Conservation (phyloP, 2,888 invertebrate genomes). For the Ectemnius continuus region DNA sequence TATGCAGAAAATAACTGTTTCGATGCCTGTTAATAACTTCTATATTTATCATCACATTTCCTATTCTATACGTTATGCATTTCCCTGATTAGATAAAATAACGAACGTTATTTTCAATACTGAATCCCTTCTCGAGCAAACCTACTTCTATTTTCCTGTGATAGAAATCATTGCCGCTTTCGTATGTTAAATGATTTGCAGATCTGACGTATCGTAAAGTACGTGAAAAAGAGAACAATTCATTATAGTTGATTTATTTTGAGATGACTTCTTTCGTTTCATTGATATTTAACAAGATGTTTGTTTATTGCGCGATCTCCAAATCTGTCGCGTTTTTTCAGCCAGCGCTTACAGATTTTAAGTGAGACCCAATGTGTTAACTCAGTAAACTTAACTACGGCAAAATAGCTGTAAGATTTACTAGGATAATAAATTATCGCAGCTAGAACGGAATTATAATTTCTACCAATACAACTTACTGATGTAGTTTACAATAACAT, state of each 20-base stretch:
- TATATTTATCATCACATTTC: constrained; percentile 12
- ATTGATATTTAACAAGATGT: constrained; percentile 48
- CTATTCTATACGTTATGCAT: too few species aligned
- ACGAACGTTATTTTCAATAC: too few species aligned
- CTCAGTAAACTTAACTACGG: constrained; percentile 23
- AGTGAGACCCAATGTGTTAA: constrained; percentile 23
- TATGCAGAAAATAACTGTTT: too few species aligned
- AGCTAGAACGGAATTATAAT: constrained; percentile 22
- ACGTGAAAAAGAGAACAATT: constrained; percentile 22
- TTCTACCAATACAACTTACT: constrained; percentile 27
- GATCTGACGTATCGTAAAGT: constrained; percentile 7
- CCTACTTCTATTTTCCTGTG: constrained; percentile 45
- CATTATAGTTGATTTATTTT: constrained; percentile 28
- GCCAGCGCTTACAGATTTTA: constrained; percentile 12
- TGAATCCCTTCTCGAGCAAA: constrained; percentile 15
- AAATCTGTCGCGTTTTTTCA: constrained; percentile 22
- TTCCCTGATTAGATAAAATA: too few species aligned
- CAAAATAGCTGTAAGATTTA: constrained; percentile 26
- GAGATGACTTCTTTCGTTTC: constrained; percentile 25
- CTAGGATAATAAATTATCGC: constrained; percentile 41
- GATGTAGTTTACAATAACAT: constrained; percentile 21
- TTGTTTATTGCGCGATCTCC: constrained; percentile 28
- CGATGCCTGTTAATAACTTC: too few species aligned
- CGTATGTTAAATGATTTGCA: constrained; percentile 27
- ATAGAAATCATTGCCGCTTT: constrained; percentile 40